Evolutionary conservation across 1,140 invertebrate genomes (phyloP).

Genomic region (Drosophila yakuba): DNA sequence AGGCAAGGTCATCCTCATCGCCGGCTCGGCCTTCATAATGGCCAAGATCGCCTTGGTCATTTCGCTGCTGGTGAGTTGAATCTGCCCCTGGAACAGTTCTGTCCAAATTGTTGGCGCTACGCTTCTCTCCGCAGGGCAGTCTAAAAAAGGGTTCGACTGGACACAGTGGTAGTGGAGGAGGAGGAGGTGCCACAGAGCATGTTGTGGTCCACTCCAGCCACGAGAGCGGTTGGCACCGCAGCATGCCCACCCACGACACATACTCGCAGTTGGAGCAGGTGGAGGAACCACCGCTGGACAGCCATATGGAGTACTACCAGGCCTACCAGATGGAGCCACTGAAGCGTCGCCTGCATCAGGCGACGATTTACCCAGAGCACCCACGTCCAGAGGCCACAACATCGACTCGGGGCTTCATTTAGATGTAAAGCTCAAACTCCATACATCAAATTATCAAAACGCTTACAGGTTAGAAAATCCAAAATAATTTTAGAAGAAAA

Average conservation of each 20-base stretch:
- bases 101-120: constrained; percentile 60
- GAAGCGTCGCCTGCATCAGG: constrained; percentile 42
- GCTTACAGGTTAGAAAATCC: too few species aligned
- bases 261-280: constrained; percentile 37
- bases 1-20: constrained; percentile 88
- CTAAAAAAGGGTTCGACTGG: constrained; percentile 87
- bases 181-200: constrained; percentile 80
- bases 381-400: constrained; percentile 10
- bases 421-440: constrained; percentile 23
- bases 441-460: too few species aligned
- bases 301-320: constrained; percentile 52
- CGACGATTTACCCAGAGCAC: neutral
- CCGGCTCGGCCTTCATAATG: constrained; percentile 88
- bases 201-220: constrained; percentile 86
- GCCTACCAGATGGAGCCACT: constrained; percentile 51
- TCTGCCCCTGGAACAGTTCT: constrained; percentile 15
- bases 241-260: constrained; percentile 65
- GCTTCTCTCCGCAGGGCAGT: constrained; percentile 85
- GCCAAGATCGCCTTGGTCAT: constrained; percentile 89
- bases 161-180: constrained; percentile 83
- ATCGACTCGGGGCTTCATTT: constrained; percentile 53
- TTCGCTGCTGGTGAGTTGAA: constrained; percentile 86
- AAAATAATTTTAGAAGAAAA: neutral
- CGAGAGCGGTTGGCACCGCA: constrained; percentile 78
- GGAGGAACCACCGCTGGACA: constrained; percentile 20